phyloP scores from a whole-genome alignment of 2,113 vertebrate genomes.

The Pao palembangensis region DNA sequence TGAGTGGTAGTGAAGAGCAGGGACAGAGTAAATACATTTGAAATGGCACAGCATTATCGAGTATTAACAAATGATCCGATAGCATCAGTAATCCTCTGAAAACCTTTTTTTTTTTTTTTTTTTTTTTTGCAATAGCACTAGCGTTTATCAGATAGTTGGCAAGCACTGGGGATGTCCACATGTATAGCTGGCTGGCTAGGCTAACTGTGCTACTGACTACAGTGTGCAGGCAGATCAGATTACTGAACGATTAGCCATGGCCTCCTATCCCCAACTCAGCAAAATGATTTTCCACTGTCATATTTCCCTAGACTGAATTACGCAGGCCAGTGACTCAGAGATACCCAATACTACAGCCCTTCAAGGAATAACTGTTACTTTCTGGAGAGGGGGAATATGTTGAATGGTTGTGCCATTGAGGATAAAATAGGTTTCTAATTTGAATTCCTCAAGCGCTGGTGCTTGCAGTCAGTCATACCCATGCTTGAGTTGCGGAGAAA shows the following conservation, averaged over 20 bases:
- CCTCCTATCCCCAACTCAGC: slow-evolving; percentile 63
- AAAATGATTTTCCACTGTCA: slow-evolving; percentile 78
- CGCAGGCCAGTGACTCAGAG: slow-evolving; percentile 63
- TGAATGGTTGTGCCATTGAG: slow-evolving; percentile 18
- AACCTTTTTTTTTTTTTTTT: slow-evolving; percentile 69
- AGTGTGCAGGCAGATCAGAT: slow-evolving; percentile 74
- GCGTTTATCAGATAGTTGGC: slow-evolving; percentile 65
- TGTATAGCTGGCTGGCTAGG: slow-evolving; percentile 59
- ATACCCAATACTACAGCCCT: slow-evolving; percentile 56
- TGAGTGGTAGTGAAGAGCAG: slow-evolving; percentile 40
- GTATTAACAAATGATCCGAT: slow-evolving; percentile 70
- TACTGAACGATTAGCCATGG: slow-evolving; percentile 75
- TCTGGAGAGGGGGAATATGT: slow-evolving; percentile 41
- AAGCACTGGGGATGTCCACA: slow-evolving; percentile 58
- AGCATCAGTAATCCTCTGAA: slow-evolving; percentile 67
- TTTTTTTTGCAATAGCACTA: slow-evolving; percentile 57
- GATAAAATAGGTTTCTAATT: slow-evolving; percentile 31
- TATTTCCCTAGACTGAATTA: slow-evolving; percentile 73
- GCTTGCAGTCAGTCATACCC: neutral
- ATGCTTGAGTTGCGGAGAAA: neutral
- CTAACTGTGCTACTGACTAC: slow-evolving; percentile 54
- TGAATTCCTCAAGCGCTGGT: slow-evolving; percentile 15
- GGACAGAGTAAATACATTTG: slow-evolving; percentile 65
- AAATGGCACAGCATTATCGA: slow-evolving; percentile 47
- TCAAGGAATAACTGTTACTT: slow-evolving; percentile 49